A percentile compares a stretch with the other conserved stretches of the same genome.
Conservation (phyloP, 2,888 invertebrate species). For the Gymnosoma rotundatum region DNA sequence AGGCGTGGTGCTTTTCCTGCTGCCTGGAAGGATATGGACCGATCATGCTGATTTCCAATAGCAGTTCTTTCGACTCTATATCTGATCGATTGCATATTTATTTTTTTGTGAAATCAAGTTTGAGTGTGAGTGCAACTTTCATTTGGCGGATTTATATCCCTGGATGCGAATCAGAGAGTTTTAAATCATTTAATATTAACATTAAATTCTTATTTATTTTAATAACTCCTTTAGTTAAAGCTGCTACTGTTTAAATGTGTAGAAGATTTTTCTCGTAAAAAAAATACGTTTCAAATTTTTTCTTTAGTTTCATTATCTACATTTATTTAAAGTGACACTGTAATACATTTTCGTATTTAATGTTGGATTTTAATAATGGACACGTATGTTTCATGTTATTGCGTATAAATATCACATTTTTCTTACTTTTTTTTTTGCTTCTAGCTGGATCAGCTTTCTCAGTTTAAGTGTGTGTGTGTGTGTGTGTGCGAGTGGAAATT, state of each 20-base stretch:
- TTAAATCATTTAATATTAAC: too few relatives aligned
- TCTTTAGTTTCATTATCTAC: slow-evolving; percentile 42
- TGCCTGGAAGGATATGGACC: too few relatives aligned
- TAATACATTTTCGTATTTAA: slow-evolving; percentile 69
- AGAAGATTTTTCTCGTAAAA: slow-evolving; percentile 7
- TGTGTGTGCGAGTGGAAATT: neutral
- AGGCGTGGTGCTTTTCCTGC: too few relatives aligned
- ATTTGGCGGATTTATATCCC: too few relatives aligned
- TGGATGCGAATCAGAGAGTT: too few relatives aligned
- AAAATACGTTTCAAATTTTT: slow-evolving; percentile 8
- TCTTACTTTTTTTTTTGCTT: neutral
- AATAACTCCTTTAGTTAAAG: neutral
- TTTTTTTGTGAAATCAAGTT: too few relatives aligned
- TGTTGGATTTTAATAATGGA: slow-evolving; percentile 55
- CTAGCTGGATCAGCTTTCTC: neutral
- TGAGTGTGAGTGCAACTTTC: too few relatives aligned
- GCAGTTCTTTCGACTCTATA: too few relatives aligned
- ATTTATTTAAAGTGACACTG: slow-evolving; percentile 68
- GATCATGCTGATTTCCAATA: too few relatives aligned
- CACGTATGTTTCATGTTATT: slow-evolving; percentile 18
- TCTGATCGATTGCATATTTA: too few relatives aligned
- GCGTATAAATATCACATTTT: slow-evolving; percentile 65
- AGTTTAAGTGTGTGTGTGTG: neutral
- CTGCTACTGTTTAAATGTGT: slow-evolving; percentile 22
- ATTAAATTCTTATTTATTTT: too few relatives aligned